These are phyloP conservation scores for Propithecus coquereli DNA, from an alignment of 2,113 vertebrate genomes.

Conservation along the genomic window DNA sequence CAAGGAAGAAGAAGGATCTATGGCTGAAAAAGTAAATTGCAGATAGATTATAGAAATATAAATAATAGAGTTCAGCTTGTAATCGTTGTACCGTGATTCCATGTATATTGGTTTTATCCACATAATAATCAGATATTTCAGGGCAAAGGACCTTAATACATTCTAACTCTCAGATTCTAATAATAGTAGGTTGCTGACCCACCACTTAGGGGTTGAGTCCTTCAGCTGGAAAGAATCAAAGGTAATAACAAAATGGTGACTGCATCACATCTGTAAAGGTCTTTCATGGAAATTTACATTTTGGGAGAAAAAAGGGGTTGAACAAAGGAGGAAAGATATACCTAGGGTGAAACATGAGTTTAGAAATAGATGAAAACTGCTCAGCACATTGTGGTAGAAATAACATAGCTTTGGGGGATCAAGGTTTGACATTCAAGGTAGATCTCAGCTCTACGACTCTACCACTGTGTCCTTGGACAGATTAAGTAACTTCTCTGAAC, in stretches of 20 bases:
- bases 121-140: neutral
- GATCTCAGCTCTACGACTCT: neutral
- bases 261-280: neutral
- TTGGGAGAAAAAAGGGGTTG: neutral
- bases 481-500: neutral
- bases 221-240: neutral
- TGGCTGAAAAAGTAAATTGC: neutral
- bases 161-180: neutral
- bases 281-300: neutral
- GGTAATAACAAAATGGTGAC: neutral
- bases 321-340: neutral
- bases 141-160: neutral
- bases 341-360: neutral
- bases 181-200: neutral
- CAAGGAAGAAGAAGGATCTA: neutral
- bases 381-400: neutral
- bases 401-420: neutral
- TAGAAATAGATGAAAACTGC: neutral
- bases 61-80: neutral
- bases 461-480: neutral
- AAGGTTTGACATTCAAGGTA: neutral
- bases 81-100: neutral
- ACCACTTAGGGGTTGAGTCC: neutral
- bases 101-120: neutral
- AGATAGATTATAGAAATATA: neutral